Conservation (phyloP, 1,140 invertebrate genomes). For the Magallana gigas region DNA sequence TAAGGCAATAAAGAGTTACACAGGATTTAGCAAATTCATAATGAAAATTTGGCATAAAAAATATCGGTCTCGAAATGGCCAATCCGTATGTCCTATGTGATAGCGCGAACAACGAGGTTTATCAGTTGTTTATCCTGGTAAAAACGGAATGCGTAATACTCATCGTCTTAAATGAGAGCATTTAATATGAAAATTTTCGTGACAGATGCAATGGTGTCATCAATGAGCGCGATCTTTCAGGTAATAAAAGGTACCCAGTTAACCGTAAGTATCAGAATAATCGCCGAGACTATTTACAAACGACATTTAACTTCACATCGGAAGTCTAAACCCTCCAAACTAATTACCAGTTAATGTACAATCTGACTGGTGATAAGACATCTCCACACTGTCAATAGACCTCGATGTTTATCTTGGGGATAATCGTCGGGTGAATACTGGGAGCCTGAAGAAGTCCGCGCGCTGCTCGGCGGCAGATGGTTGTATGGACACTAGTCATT, state of each 20-base stretch:
- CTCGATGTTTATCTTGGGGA: slow-evolving; percentile 3
- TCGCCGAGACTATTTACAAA: not conserved
- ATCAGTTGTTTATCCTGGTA: not conserved
- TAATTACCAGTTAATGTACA: slow-evolving; percentile 26
- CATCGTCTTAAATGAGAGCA: not conserved
- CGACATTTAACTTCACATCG: slow-evolving; percentile 21
- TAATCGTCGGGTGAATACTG: not conserved
- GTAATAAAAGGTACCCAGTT: not conserved
- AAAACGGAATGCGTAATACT: not conserved
- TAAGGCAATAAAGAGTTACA: no score
- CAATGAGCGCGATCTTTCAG: not conserved
- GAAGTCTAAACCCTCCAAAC: slow-evolving; percentile 20
- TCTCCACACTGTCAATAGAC: not conserved
- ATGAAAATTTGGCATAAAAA: no score
- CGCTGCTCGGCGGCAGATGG: not conserved
- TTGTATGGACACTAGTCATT: slow-evolving; percentile 11
- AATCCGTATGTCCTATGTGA: not conserved
- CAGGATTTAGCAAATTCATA: no score
- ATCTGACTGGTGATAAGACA: slow-evolving; percentile 20
- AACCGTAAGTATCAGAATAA: not conserved
- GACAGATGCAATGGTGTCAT: not conserved
- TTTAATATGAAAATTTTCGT: not conserved
- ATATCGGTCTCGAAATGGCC: no score
- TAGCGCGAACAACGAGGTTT: not conserved
- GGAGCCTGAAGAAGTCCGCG: not conserved